Base-by-base conservation (phyloP, 2,888 invertebrate species). In the Cerceris rybyensis region DNA sequence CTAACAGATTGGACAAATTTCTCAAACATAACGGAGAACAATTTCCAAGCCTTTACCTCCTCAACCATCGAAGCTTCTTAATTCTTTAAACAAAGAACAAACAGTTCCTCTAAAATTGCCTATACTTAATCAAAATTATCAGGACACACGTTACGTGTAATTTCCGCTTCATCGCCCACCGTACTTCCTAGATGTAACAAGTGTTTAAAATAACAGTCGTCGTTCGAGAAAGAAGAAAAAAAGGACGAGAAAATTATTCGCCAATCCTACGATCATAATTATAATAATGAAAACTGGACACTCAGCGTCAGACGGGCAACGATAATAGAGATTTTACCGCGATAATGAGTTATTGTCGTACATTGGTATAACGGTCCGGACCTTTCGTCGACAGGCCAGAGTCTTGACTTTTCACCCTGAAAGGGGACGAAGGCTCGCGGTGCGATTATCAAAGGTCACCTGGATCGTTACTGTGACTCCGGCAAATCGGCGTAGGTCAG, bases 401-500 rank as follows among this genome's bases (percentile, higher is more conserved):
- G 71, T 57, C 71, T 69, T 75, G 82, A 81, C 77, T 82, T 60
- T 82, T 80, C 80, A 82, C 78, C 73, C 69, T 59, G 78, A 70
- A 71, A 42, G 57, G 54, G 65, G 71, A 57, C 75, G 82, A 69
- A 49, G 70, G 55, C 70, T 70, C 54, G 71, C 39, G 49, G 54
- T 65, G 73, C 72, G 73, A 81, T 77, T 73, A 77, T n/a, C 67
- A 83, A 85, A 83, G 80, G 76, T 84, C 80, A 80, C 68, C 59
- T 5, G 60, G 80, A 82, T 82, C 80, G 84, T 82, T 82, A 80
- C 80, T 63, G 58, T 60, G 71, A 75, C 76, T 80, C 70, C 60
- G 69, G 84, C 82, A 81, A 81, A 79, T 84, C 80, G 76, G 41
- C 82, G 80, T 80, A 82, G 81, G 79, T 85, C 81, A 81, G 83